These are phyloP conservation scores for Octomys mimax DNA, from an alignment of 2,797 vertebrate species.

Conservation along the genomic window DNA sequence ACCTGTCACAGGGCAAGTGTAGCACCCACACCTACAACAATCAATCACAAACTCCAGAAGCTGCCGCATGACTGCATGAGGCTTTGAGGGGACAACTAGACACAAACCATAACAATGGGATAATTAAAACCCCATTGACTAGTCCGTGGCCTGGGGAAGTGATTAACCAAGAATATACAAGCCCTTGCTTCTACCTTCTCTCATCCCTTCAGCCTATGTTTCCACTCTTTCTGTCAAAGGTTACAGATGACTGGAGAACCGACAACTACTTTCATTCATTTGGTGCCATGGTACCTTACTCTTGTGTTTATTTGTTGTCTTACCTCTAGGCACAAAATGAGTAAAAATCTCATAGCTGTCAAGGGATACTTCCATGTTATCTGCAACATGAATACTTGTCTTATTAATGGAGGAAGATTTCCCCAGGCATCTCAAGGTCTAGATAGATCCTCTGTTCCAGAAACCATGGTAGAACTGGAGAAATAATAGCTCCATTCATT, in stretches of 20 bases:
- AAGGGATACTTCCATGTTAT: constrained; percentile 29
- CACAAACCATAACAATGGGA: background rate
- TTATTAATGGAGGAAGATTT: constrained; percentile 57
- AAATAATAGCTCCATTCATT: constrained; percentile 72
- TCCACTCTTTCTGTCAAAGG: constrained; percentile 43
- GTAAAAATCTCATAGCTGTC: constrained; percentile 35
- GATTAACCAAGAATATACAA: constrained; percentile 19
- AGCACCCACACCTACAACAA: too few species aligned
- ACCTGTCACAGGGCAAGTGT: too few species aligned
- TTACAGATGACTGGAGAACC: constrained; percentile 41
- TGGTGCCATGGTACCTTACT: background rate
- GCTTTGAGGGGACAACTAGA: too few species aligned
- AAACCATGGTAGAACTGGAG: constrained; percentile 52
- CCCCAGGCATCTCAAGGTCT: constrained; percentile 33
- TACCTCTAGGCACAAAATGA: constrained; percentile 56
- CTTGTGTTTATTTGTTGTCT: constrained; percentile 51
- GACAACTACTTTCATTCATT: constrained; percentile 2
- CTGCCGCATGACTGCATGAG: too few species aligned
- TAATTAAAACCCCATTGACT: constrained; percentile 41
- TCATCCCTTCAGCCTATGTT: background rate
- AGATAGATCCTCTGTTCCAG: constrained; percentile 61
- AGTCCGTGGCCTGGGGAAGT: constrained; percentile 40
- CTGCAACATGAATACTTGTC: constrained; percentile 43
- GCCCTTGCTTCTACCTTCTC: background rate
- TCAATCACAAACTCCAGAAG: too few species aligned